Base-by-base conservation (phyloP, 2,888 invertebrate genomes). In the Empis livida region DNA sequence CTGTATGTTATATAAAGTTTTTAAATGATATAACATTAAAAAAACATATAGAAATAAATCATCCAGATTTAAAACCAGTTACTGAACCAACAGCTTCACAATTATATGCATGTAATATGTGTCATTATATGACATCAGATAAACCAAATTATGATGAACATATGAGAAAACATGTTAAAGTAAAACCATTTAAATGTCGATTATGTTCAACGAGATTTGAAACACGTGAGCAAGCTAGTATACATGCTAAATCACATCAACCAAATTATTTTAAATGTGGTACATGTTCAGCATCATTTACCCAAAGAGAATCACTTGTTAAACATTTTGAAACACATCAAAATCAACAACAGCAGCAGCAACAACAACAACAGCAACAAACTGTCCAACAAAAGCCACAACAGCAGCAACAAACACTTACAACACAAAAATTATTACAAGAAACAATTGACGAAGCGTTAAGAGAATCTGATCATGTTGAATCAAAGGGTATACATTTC, bases 121-220 rank as follows among this genome's bases (percentile, higher is more conserved):
- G 70, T 58, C 61, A 65, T 51, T 70, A 63, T 51, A 68, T 67
- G 54, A 64, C 69, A 9, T 62, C 64, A 17, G 69, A 70, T 39
- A 68, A 68, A 53, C 48, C 54, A n/a, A 53, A 60, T 43, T 68
- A 64, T 41, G 67, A 68, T 45, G 70, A 70, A 15, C 70, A 70
- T 48, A 59, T 66, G 59, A 61, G 66, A 32, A 70, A 67, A 45
- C 70, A 70, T 53, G 54, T 62, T 15, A 69, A 68, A 49, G 61
- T 67, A n/a, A 68, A 68, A 51, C 70, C 69, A n/a, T 70, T 70
- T 49, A 70, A 70, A 56, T 70, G 70, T 55, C 64, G 68, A 1
- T 56, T 70, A n/a, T 70, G 70, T 50, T 65, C 69, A 32, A 62
- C 64, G 38, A 61, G 70, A 8, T 70, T 70, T 49, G 69, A 70